These are phyloP conservation scores for Ramazzottius varieornatus DNA, from an alignment of 2,888 invertebrate species.

Conservation along the genomic window DNA sequence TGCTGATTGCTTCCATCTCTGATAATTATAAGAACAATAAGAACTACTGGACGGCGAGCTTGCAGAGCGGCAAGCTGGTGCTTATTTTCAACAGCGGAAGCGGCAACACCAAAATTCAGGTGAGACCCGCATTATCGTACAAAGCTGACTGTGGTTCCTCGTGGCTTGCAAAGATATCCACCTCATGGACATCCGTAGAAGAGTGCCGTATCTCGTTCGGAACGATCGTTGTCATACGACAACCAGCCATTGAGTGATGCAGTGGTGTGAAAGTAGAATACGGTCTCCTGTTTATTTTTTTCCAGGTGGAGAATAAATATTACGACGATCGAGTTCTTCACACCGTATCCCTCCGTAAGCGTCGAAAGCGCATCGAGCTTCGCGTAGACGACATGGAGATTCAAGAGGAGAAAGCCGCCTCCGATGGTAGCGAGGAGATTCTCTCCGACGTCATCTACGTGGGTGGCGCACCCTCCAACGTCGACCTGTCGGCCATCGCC, in stretches of 20 bases:
- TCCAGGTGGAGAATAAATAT: not conserved
- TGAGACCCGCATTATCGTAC: not conserved
- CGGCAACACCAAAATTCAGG: not conserved
- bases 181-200: too few species aligned
- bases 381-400: slow-evolving; percentile 6
- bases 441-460: not conserved
- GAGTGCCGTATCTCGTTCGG: too few species aligned
- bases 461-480: not conserved
- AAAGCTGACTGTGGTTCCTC: not conserved
- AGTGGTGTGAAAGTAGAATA: too few species aligned
- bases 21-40: slow-evolving; percentile 7
- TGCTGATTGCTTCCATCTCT: slow-evolving; percentile 40
- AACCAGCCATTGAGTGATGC: too few species aligned
- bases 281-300: too few species aligned
- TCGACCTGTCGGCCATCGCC: not conserved
- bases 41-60: not conserved
- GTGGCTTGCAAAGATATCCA: too few species aligned
- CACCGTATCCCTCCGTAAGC: slow-evolving; percentile 5
- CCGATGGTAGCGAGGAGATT: not conserved
- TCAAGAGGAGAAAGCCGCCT: not conserved
- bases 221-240: too few species aligned
- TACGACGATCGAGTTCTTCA: not conserved
- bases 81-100: not conserved
- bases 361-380: slow-evolving; percentile 5
- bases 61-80: not conserved